Conservation (phyloP, 2,113 vertebrate genomes). For the Mormyrus iriodes region DNA sequence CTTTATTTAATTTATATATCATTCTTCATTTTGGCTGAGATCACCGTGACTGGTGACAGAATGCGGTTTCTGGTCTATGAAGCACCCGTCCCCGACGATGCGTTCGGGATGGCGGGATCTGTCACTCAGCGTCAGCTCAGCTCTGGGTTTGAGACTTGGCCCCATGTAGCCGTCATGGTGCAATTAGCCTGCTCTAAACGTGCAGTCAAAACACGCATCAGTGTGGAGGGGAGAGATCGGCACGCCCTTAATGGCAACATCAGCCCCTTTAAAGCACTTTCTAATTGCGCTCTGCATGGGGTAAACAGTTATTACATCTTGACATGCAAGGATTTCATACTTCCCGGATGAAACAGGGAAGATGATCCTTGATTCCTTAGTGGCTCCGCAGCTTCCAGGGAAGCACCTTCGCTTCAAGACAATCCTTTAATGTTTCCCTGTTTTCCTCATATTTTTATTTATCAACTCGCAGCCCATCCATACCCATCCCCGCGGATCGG, state of each 20-base stretch:
- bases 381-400: slow-evolving; percentile 35
- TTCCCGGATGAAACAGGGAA: slow-evolving; percentile 4
- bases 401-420: slow-evolving; percentile 42
- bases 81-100: neutral
- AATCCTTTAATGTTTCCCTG: slow-evolving; percentile 32
- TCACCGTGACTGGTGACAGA: neutral
- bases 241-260: slow-evolving; percentile 27
- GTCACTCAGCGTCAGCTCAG: neutral
- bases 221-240: neutral
- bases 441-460: slow-evolving; percentile 41
- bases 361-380: slow-evolving; percentile 24
- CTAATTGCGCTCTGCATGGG: slow-evolving; percentile 61
- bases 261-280: slow-evolving; percentile 28
- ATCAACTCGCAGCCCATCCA: slow-evolving; percentile 36
- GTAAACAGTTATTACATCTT: slow-evolving; percentile 57
- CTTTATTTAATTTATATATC: neutral
- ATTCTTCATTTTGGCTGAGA: neutral
- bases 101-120: neutral
- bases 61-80: neutral
- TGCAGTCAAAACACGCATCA: slow-evolving; percentile 13
- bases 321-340: slow-evolving; percentile 49
- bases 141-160: neutral
- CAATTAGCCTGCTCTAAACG: neutral
- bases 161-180: neutral
- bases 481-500: slow-evolving; percentile 30